These are phyloP conservation scores for Thermophis baileyi DNA, from an alignment of 2,113 vertebrate genomes.

Conservation along the genomic window DNA sequence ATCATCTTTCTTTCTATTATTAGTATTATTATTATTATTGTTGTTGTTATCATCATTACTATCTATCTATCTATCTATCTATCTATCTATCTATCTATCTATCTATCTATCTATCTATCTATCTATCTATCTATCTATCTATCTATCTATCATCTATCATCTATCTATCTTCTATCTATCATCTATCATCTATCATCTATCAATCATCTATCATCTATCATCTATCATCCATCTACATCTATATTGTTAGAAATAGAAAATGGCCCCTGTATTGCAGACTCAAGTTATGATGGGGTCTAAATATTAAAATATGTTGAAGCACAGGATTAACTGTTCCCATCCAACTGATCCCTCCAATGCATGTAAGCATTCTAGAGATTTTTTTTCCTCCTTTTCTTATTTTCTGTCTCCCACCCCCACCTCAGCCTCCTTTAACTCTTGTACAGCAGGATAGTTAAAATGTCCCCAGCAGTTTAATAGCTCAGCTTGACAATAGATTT, in stretches of 20 bases:
- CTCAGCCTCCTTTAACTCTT: not conserved
- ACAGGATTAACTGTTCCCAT: slow-evolving; percentile 1
- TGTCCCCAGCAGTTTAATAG: slow-evolving; percentile 32
- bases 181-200: not conserved
- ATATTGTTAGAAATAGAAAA: not conserved
- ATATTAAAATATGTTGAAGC: not conserved
- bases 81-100: no score
- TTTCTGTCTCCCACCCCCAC: not conserved
- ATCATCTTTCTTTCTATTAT: no score
- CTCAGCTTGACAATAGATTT: slow-evolving; percentile 35
- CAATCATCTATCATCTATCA: not conserved
- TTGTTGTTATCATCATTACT: no score
- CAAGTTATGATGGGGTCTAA: not conserved
- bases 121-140: no score
- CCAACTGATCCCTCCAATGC: not conserved
- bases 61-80: no score
- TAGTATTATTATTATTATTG: no score
- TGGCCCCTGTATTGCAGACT: not conserved
- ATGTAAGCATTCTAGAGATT: not conserved
- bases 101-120: no score
- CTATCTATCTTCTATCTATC: no score
- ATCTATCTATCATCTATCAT: no score
- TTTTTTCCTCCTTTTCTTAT: not conserved
- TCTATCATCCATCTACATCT: no score
- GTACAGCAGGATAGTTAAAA: slow-evolving; percentile 32